Conservation (phyloP, 2,888 invertebrate species). For the Allolobophora icterica region DNA sequence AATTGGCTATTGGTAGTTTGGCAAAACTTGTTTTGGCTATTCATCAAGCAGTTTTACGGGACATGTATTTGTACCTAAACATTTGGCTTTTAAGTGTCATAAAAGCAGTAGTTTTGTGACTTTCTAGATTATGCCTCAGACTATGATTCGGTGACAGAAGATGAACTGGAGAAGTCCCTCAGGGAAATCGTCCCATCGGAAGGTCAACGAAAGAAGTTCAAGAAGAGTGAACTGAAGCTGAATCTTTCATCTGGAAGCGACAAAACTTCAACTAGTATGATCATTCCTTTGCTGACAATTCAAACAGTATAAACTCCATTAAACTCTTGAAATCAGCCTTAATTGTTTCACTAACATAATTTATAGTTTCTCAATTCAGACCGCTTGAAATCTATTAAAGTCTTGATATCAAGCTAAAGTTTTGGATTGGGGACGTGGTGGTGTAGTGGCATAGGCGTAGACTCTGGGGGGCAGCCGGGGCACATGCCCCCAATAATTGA, state of each 20-base stretch:
- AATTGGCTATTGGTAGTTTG: too few species aligned
- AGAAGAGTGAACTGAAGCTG: conserved; percentile 36
- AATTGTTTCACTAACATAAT: background rate
- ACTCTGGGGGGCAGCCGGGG: too few species aligned
- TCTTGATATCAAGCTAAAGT: background rate
- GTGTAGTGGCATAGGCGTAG: too few species aligned
- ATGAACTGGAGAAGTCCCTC: conserved; percentile 59
- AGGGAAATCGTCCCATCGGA: conserved; percentile 60
- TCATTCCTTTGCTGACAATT: background rate
- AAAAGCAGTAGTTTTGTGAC: too few species aligned
- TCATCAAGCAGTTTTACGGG: too few species aligned
- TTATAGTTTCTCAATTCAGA: background rate
- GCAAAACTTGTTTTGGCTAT: too few species aligned
- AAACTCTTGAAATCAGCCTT: too few species aligned
- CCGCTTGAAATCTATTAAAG: too few species aligned
- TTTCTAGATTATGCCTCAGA: background rate
- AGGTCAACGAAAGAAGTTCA: conserved; percentile 57
- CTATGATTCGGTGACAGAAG: conserved; percentile 50
- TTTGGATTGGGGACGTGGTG: background rate
- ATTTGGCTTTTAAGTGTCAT: too few species aligned
- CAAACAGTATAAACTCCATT: background rate
- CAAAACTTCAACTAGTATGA: background rate
- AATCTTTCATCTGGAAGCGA: background rate
- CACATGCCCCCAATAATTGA: too few species aligned
- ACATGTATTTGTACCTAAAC: too few species aligned